A percentile compares a stretch with the other conserved stretches of the same genome.
Evolutionary conservation across 2,888 invertebrate species (phyloP).

Genomic region (Eulithis prunata): DNA sequence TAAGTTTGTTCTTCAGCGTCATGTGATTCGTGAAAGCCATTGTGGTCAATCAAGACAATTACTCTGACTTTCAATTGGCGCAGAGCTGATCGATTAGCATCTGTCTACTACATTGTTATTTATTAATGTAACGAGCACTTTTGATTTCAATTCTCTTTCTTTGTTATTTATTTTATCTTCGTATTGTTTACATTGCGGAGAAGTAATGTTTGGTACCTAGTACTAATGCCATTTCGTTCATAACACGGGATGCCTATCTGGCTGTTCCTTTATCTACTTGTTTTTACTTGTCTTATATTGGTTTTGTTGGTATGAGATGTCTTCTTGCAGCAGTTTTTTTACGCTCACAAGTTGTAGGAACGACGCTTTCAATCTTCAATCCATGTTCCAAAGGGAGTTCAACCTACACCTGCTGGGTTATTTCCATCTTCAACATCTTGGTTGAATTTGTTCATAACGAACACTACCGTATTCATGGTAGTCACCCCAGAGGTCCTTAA

Average conservation of each 20-base stretch:
- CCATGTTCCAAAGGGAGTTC: too few species aligned
- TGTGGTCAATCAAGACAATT: constrained; percentile 15
- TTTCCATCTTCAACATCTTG: neutral
- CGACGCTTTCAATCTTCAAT: too few species aligned
- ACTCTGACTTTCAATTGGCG: constrained; percentile 14
- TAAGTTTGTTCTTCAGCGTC: too few species aligned
- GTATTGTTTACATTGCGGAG: too few species aligned
- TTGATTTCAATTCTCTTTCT: neutral
- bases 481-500: constrained; percentile 2
- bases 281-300: too few species aligned
- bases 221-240: too few species aligned
- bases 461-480: neutral
- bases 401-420: neutral
- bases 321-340: too few species aligned
- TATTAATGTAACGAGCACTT: neutral
- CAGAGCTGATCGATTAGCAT: constrained; percentile 11
- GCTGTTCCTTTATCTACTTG: too few species aligned
- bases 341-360: too few species aligned
- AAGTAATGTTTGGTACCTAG: too few species aligned
- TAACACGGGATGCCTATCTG: too few species aligned
- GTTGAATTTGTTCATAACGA: neutral
- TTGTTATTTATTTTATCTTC: neutral
- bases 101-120: neutral
- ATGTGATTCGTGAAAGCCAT: constrained; percentile 1
- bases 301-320: too few species aligned